Base-by-base conservation (phyloP, 2,797 vertebrate species). In the Enteromius unitaeniatus region DNA sequence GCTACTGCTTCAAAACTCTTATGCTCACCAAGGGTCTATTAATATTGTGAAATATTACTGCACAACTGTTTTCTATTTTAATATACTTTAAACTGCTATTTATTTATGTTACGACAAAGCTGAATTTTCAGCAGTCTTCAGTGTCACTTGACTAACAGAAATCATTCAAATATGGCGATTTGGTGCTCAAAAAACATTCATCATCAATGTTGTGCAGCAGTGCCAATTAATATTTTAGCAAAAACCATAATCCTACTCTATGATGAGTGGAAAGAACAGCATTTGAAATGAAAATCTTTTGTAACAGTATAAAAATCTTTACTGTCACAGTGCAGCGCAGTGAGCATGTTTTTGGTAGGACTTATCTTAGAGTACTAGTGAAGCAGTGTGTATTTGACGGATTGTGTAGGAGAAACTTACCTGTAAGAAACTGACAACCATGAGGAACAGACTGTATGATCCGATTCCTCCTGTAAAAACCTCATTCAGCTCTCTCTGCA, bases 391-490 rank as follows among this genome's bases (percentile, higher is more conserved):
- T 4, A 37, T 31, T 9, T n/a, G 47, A 49, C 4, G 64, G 6
- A 8, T 8, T 11, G 17, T 42, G 49, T 70, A 31, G 21, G 26
- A 37, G 62, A 37, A 37, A 37, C 37, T 92, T 86, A 99, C 98
- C 96, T 99, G 98, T 89, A 99, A 95, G 88, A 99, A 99, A 91
- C 98, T 99, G 90, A 99, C 98, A 78, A 97, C 98, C 98, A 99
- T 99, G 90, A 99, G 96, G 92, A 99, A 99, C 81, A 99, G 96
- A 93, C 98, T 99, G 76, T 99, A 99, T 89, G 98, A 99, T 86
- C 98, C 97, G 1, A 99, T 99, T 88, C 98, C 98, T 69, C 98
- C 98, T 0, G 98, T 99, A 89, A 99, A 99, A 85, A 99, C 98
- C 93, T 99, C 98, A 84, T 99, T 99, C 82, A 99, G 96, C 88